These are phyloP conservation scores for Calephelis nemesis DNA, from an alignment of 1,140 invertebrate genomes.

Conservation along the genomic window DNA sequence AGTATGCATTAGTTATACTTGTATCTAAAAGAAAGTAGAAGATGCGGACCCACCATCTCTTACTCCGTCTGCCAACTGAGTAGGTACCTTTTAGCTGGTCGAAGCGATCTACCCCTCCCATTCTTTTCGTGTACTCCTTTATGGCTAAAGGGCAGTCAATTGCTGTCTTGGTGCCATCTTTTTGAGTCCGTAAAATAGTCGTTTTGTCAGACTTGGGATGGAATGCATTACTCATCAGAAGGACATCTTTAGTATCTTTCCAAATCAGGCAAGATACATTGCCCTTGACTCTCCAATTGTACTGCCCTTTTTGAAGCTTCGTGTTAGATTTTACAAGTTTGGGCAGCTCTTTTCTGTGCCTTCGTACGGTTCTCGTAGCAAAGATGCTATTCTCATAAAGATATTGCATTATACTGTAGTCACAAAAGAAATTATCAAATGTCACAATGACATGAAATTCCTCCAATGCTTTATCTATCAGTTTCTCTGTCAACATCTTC, in stretches of 20 bases:
- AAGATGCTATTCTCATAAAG: constrained; percentile 25
- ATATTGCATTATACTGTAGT: constrained; percentile 16
- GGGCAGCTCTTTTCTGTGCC: constrained; percentile 19
- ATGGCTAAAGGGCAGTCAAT: background rate
- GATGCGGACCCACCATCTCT: background rate
- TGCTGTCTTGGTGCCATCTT: background rate
- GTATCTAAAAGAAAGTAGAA: background rate
- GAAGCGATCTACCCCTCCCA: background rate
- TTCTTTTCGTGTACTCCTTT: background rate
- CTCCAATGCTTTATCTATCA: background rate
- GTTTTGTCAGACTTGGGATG: background rate
- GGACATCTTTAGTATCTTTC: constrained; percentile 2
- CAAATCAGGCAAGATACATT: background rate
- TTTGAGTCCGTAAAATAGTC: background rate
- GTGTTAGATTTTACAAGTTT: constrained; percentile 12
- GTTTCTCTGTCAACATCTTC: constrained; percentile 22
- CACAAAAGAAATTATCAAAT: constrained; percentile 26
- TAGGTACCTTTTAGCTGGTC: background rate
- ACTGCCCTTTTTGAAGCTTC: background rate
- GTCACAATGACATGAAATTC: background rate
- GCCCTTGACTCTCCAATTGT: background rate
- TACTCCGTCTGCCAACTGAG: background rate
- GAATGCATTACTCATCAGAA: background rate
- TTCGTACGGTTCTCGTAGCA: constrained; percentile 20
- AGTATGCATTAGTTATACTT: background rate